A percentile compares a stretch with the other conserved stretches of the same genome.
These are phyloP conservation scores for Agonopterix heracliana DNA, from an alignment of 2,888 invertebrate species.

Conservation along the genomic window DNA sequence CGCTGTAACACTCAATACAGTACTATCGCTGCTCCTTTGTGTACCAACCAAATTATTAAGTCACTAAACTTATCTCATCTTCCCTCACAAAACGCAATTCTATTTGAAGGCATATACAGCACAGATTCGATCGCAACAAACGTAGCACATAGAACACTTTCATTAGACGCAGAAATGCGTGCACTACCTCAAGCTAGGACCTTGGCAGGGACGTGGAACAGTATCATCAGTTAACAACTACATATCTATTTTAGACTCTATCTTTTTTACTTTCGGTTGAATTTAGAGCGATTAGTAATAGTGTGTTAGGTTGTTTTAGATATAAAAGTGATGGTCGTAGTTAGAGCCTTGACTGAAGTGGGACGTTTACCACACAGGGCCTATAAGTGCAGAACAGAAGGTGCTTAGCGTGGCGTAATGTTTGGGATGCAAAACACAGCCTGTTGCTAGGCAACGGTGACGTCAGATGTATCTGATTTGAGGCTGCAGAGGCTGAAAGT, in stretches of 20 bases:
- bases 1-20: slow-evolving; percentile 30
- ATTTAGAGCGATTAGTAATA: slow-evolving; percentile 8
- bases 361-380: slow-evolving; percentile 69
- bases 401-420: slow-evolving; percentile 37
- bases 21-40: slow-evolving; percentile 53
- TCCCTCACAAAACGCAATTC: not conserved
- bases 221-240: slow-evolving; percentile 44
- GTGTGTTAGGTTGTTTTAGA: slow-evolving; percentile 26
- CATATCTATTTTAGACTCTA: slow-evolving; percentile 13
- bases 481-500: too few relatives aligned
- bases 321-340: slow-evolving; percentile 29
- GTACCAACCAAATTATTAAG: slow-evolving; percentile 14
- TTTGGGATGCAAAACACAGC: slow-evolving; percentile 32
- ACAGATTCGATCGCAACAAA: slow-evolving; percentile 8
- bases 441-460: slow-evolving; percentile 27
- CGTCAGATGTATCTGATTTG: not conserved
- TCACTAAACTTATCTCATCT: not conserved
- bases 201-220: slow-evolving; percentile 58
- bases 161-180: slow-evolving; percentile 38
- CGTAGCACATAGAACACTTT: slow-evolving; percentile 32
- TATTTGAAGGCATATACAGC: too few relatives aligned
- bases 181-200: slow-evolving; percentile 48
- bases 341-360: slow-evolving; percentile 70
- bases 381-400: slow-evolving; percentile 61
- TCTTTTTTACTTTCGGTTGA: slow-evolving; percentile 17